A percentile compares a stretch with the other conserved stretches of the same genome.
phyloP scores from a whole-genome alignment of 2,797 vertebrate genomes.

The Columba guinea region DNA sequence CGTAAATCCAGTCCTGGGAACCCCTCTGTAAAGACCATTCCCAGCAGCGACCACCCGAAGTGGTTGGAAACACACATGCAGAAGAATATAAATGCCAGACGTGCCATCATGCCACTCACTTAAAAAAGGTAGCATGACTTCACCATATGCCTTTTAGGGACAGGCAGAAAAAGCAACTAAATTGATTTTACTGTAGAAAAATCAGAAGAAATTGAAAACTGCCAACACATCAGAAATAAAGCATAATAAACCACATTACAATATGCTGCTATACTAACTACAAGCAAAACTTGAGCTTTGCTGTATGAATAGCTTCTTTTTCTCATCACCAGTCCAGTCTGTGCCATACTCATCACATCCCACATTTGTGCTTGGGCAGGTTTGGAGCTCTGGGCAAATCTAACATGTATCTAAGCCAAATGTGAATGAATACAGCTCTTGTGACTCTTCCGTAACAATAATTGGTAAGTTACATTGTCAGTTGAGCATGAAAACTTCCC shows the following conservation, averaged over 20 bases:
- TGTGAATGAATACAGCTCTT: not conserved
- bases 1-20: constrained; percentile 2
- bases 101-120: not conserved
- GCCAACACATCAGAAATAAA: not conserved
- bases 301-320: not conserved
- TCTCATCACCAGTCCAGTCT: not conserved
- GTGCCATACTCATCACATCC: not conserved
- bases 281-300: not conserved
- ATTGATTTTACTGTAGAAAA: not conserved
- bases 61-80: not conserved
- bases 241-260: not conserved
- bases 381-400: constrained; percentile 18
- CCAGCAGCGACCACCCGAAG: not conserved
- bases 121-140: not conserved
- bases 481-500: not conserved
- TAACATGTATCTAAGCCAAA: not conserved
- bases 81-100: not conserved
- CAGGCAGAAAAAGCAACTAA: not conserved
- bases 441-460: not conserved
- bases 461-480: not conserved
- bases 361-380: not conserved
- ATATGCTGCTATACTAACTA: not conserved
- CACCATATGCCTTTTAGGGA: not conserved
- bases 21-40: not conserved
- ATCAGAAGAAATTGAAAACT: not conserved